These are phyloP conservation scores for Drosophila fuyamai DNA, from an alignment of 1,140 invertebrate genomes.

Conservation along the genomic window DNA sequence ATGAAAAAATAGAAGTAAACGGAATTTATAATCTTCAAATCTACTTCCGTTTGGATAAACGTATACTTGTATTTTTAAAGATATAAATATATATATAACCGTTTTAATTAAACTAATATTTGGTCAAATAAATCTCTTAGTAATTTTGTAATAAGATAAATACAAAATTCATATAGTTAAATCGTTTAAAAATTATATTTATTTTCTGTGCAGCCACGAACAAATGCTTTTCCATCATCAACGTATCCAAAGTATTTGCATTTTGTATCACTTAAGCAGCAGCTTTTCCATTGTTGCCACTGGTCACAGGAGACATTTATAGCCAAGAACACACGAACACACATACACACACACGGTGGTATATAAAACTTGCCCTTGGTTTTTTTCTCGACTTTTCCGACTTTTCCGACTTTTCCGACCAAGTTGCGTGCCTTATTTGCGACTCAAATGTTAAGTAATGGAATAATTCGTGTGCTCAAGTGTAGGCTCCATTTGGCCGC, in stretches of 20 bases:
- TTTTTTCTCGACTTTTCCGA: slow-evolving; percentile 18
- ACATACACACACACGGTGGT: neutral
- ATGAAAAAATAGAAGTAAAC: no score
- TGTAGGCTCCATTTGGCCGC: slow-evolving; percentile 17
- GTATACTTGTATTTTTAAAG: no score
- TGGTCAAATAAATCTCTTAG: no score
- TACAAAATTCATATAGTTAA: no score
- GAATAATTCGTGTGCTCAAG: slow-evolving; percentile 69
- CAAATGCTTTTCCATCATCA: slow-evolving; percentile 46
- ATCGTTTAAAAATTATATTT: neutral
- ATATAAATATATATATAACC: no score
- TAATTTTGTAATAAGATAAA: no score
- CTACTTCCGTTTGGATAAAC: no score
- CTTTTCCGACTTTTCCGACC: slow-evolving; percentile 9
- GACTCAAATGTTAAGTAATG: slow-evolving; percentile 76
- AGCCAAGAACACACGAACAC: slow-evolving; percentile 41
- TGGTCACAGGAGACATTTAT: slow-evolving; percentile 79
- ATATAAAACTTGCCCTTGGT: slow-evolving; percentile 46
- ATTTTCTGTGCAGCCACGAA: slow-evolving; percentile 9
- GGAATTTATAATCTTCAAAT: no score
- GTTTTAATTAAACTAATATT: no score
- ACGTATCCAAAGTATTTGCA: slow-evolving; percentile 77
- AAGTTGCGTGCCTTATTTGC: slow-evolving; percentile 50
- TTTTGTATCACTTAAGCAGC: slow-evolving; percentile 81
- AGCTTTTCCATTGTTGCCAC: slow-evolving; percentile 62